Evolutionary conservation across 1,140 invertebrate genomes (phyloP), one percentile per base, ranked within the genome.

Genomic region (Listronotus bonariensis): DNA sequence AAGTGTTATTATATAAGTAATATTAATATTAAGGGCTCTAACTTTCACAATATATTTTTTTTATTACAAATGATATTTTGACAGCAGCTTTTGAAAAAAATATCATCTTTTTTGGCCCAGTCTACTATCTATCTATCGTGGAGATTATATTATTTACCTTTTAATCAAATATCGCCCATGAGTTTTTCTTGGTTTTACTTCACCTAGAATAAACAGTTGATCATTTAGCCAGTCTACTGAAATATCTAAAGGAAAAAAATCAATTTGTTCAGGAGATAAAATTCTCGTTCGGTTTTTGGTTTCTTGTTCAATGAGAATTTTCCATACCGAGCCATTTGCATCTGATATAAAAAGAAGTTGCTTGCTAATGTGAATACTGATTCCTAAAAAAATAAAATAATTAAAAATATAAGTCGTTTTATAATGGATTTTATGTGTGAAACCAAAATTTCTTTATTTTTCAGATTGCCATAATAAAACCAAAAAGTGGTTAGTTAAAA

Each of bases 181-280:
- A 9, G 10, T 26, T 42, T 20, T 66, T 41, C 48, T 45, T 17
- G 56, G 41, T 20, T 56, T 59, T 6, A 86, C 82, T 74, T 90
- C 85, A 0, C 86, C 88, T 6, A 93, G 80, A 34, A 96, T 83
- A 71, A 93, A 96, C 1, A 96, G 79, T 41, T 91, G 85, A 46
- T 87, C 82, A 72, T 92, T 92, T 6, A 97, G 78, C 94, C 94
- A 96, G 77, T 97, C 95, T 0, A 95, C 84, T 2, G 89, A 90
- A 0, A 96, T 77, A 63, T 85, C 86, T 10, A 86, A 74, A 2
- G 88, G 87, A 49, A 80, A 83, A 68, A 86, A 85, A 59, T 83
- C 81, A 3, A 83, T 81, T 53, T 82, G 81, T n/a, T 79, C 76
- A 1, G 85, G 82, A n/a, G 79, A 81, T 2, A 88, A 75, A 26